Conservation (phyloP, 2,113 vertebrate genomes). For the Grammomys surdaster region DNA sequence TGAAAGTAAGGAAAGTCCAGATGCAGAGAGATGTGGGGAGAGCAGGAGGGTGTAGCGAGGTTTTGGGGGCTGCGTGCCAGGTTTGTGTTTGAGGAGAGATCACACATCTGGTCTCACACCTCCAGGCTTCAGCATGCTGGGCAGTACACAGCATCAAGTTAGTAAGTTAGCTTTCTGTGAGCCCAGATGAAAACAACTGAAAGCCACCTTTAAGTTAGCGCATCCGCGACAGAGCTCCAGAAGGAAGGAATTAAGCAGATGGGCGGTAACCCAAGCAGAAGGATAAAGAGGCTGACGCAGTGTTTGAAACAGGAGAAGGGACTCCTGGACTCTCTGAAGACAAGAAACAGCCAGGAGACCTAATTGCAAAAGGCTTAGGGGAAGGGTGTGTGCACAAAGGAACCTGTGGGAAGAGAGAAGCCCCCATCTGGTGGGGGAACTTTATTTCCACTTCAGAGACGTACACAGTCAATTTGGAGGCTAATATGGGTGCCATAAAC, state of each 20-base stretch:
- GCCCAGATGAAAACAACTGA: not conserved
- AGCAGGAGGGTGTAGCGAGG: rapidly evolving
- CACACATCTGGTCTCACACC: not conserved
- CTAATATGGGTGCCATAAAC: not conserved
- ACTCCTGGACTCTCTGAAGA: not conserved
- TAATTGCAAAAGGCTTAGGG: not conserved
- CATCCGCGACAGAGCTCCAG: not conserved
- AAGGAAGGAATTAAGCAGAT: slow-evolving; percentile 58
- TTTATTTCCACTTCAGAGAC: rapidly evolving
- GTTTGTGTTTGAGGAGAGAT: not conserved
- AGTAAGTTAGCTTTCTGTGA: not conserved
- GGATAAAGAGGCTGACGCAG: not conserved
- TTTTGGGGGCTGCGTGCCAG: rapidly evolving
- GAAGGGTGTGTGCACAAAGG: not conserved
- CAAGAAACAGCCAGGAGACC: not conserved
- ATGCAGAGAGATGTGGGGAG: not conserved
- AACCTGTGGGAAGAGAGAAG: rapidly evolving
- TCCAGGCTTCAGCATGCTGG: rapidly evolving
- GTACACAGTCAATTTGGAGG: not conserved
- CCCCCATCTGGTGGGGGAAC: rapidly evolving
- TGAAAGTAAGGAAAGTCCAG: not conserved
- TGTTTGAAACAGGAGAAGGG: slow-evolving; percentile 59
- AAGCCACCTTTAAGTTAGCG: not conserved
- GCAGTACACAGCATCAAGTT: not conserved
- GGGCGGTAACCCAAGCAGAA: slow-evolving; percentile 27